Conservation (phyloP, 2,113 vertebrate species). For the Brachypodius melanocephalos region DNA sequence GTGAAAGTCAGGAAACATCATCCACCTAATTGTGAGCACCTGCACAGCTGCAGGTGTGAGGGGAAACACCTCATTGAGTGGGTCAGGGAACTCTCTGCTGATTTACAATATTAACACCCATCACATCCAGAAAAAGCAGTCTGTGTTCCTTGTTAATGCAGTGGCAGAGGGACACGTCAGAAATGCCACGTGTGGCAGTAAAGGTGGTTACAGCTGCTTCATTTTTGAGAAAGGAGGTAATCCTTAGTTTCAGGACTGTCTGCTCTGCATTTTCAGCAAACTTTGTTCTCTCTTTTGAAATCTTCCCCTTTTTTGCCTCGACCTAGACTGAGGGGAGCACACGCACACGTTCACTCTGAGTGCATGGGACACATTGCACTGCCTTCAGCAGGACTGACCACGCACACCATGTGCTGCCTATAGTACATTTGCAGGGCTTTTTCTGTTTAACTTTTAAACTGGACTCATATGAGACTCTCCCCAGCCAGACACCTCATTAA, state of each 20-base stretch:
- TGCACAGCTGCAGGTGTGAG: slow-evolving; percentile 27
- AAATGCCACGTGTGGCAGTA: not conserved
- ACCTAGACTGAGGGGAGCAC: not conserved
- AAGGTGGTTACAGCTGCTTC: not conserved
- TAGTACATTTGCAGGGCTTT: not conserved
- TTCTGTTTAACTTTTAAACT: slow-evolving; percentile 15
- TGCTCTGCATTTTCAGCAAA: not conserved
- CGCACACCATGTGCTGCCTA: not conserved
- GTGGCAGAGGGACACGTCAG: not conserved
- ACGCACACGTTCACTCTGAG: not conserved
- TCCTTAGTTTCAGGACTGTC: not conserved
- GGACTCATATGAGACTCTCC: not conserved
- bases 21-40: slow-evolving; percentile 17
- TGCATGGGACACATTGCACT: not conserved
- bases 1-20: slow-evolving; percentile 45
- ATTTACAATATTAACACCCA: not conserved
- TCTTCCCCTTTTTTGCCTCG: not conserved
- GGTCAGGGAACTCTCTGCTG: not conserved
- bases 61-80: not conserved
- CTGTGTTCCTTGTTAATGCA: not conserved
- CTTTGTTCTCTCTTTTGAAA: not conserved
- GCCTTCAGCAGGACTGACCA: not conserved
- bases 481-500: slow-evolving; percentile 36
- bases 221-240: not conserved
- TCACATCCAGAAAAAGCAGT: not conserved